Base-by-base conservation (phyloP, 2,888 invertebrate genomes). In the Amiota minor region DNA sequence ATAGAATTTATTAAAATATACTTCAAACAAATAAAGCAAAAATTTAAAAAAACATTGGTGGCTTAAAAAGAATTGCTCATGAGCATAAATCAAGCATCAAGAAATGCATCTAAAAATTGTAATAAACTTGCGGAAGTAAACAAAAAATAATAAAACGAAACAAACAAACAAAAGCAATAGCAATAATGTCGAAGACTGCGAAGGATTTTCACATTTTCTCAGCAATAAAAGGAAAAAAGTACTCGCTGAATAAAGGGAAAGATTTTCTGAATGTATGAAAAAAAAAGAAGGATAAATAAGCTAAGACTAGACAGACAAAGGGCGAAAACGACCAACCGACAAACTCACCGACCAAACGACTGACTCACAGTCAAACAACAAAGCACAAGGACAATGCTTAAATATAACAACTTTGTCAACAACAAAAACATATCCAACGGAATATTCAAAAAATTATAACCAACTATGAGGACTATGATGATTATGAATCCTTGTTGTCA, bases 51-150 rank as follows among this genome's bases (percentile, higher is more conserved):
- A 65, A 78, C 71, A 74, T 78, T 35, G 35, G 35, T 35, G 6
- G 0, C 2, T 35, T 35, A 6, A 35, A 35, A 35, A 35, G 6
- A 6, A 35, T 35, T 80, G 84, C 86, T 83, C 81, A 81, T 84
- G 83, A 86, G 86, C 84, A 79, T 79, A 79, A 72, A 77, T 77
- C 78, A 84, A 84, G 85, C 84, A 82, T 78, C 20, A 81, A 79
- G 81, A 84, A 81, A 82, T 83, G 79, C 81, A 79, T 80, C 80
- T 82, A 86, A 86, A 86, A 85, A 86, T 82, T 81, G 85, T 85
- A 86, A 85, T 85, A 86, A 84, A 84, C 79, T 84, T 83, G 82
- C 81, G 81, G 80, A 84, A 79, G 81, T 82, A 84, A 85, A 86
- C 59, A 59, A 20, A 18, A 18, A 20, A 59, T 20, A 20, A 18